Evolutionary conservation across 2,113 vertebrate genomes (phyloP).

Genomic region (Thunnus thynnus): DNA sequence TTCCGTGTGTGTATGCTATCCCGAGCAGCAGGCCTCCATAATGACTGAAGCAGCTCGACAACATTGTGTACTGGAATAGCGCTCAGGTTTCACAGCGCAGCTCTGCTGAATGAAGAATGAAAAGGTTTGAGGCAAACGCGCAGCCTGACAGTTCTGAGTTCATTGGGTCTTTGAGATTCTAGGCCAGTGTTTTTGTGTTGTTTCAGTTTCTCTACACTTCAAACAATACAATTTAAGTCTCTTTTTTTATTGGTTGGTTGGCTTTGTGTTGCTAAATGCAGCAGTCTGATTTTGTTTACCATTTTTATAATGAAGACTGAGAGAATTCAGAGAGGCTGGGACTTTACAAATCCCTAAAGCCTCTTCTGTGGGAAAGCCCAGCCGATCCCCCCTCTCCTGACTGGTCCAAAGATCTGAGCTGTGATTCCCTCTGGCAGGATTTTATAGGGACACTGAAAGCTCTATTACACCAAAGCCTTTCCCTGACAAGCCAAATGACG

Average conservation of each 20-base stretch:
- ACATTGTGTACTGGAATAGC: slow-evolving; percentile 5
- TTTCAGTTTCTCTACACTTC: slow-evolving; percentile 29
- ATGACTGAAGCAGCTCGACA: slow-evolving; percentile 36
- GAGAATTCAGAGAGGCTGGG: slow-evolving; percentile 25
- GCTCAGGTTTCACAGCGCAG: slow-evolving; percentile 44
- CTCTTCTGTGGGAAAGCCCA: slow-evolving; percentile 43
- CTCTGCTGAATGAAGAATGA: slow-evolving; percentile 22
- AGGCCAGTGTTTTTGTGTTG: neutral
- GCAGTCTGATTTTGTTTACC: slow-evolving; percentile 31
- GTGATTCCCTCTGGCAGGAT: slow-evolving; percentile 67
- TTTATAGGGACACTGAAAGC: slow-evolving; percentile 59
- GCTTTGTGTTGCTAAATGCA: slow-evolving; percentile 21
- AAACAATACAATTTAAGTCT: slow-evolving; percentile 1
- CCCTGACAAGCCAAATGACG: slow-evolving; percentile 60
- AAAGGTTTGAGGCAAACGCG: slow-evolving; percentile 19
- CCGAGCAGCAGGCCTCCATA: slow-evolving; percentile 43
- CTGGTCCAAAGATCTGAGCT: slow-evolving; percentile 61
- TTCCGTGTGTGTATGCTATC: slow-evolving; percentile 43
- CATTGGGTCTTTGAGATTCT: slow-evolving; percentile 17
- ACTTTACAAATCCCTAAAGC: slow-evolving; percentile 57
- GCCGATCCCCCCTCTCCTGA: slow-evolving; percentile 28
- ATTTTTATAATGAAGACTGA: slow-evolving; percentile 42
- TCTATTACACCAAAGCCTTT: slow-evolving; percentile 62
- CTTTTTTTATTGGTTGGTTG: slow-evolving; percentile 21
- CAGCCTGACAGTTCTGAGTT: slow-evolving; percentile 21